Conservation (phyloP, 2,797 vertebrate species). For the Tapirus indicus region DNA sequence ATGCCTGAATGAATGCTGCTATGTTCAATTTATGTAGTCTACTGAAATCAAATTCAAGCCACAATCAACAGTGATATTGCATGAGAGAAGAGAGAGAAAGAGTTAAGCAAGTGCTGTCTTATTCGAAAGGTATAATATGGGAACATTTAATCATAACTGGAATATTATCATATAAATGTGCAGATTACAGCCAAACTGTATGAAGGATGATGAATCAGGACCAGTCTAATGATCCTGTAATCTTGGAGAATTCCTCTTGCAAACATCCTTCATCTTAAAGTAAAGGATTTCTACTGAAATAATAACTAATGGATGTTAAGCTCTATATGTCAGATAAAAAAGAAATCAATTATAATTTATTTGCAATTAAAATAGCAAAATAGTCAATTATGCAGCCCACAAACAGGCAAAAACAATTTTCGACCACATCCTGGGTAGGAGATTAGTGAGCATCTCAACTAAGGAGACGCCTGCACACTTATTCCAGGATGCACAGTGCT, state of each 20-base stretch:
- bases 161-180: conserved; percentile 76
- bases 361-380: conserved; percentile 63
- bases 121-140: conserved; percentile 3
- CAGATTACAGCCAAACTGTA: conserved; percentile 70
- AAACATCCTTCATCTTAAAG: conserved; percentile 70
- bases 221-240: conserved; percentile 70
- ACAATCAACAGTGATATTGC: background rate
- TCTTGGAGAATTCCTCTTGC: conserved; percentile 64
- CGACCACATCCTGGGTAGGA: background rate
- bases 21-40: background rate
- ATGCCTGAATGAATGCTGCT: conserved; percentile 4
- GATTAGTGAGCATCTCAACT: background rate
- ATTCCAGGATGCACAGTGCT: background rate
- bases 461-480: fast-evolving
- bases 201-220: conserved; percentile 70
- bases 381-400: background rate
- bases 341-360: conserved; percentile 56
- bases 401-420: background rate
- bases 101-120: conserved; percentile 57
- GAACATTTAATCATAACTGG: conserved; percentile 51
- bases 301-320: conserved; percentile 33
- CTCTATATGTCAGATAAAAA: conserved; percentile 34
- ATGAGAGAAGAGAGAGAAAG: conserved; percentile 28
- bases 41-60: background rate
- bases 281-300: conserved; percentile 44